Percentiles rank a stretch among this genome's conserved stretches.
phyloP scores from a whole-genome alignment of 2,113 vertebrate genomes.

The Phocoena phocoena region DNA sequence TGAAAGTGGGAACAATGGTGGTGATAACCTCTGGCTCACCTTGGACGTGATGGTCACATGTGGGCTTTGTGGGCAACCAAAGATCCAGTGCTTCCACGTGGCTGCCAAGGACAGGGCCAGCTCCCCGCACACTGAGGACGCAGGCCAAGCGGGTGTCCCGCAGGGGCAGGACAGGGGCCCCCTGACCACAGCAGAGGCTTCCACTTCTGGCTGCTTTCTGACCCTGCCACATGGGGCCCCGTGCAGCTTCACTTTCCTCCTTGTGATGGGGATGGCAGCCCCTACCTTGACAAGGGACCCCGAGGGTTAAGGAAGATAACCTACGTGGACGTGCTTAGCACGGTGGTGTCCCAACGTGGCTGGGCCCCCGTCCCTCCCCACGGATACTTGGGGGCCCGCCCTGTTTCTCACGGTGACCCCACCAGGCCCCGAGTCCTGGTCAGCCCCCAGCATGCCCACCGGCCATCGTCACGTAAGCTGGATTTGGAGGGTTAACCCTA shows the following conservation, averaged over 20 bases:
- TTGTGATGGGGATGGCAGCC: neutral
- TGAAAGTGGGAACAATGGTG: neutral
- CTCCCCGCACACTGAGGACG: neutral
- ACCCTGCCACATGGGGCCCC: neutral
- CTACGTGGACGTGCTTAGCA: neutral
- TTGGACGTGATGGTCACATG: accelerated
- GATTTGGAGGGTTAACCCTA: neutral
- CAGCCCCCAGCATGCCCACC: neutral
- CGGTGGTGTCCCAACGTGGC: neutral
- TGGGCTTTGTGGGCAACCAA: neutral
- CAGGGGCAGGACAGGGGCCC: neutral
- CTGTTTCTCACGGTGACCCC: neutral
- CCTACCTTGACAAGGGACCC: neutral
- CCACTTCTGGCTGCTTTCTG: neutral
- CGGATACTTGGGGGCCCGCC: neutral
- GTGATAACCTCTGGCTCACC: neutral
- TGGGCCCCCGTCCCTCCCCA: neutral
- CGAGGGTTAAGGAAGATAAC: neutral
- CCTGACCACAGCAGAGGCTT: neutral
- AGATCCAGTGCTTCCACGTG: neutral
- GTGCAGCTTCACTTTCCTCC: neutral
- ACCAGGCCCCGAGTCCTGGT: no score
- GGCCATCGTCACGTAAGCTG: neutral
- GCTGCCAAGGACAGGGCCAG: neutral
- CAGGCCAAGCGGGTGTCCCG: neutral